Percentiles rank a stretch among this genome's conserved stretches.
These are phyloP conservation scores for Pseudanteris insignis DNA, from an alignment of 2,888 invertebrate genomes.

Conservation along the genomic window DNA sequence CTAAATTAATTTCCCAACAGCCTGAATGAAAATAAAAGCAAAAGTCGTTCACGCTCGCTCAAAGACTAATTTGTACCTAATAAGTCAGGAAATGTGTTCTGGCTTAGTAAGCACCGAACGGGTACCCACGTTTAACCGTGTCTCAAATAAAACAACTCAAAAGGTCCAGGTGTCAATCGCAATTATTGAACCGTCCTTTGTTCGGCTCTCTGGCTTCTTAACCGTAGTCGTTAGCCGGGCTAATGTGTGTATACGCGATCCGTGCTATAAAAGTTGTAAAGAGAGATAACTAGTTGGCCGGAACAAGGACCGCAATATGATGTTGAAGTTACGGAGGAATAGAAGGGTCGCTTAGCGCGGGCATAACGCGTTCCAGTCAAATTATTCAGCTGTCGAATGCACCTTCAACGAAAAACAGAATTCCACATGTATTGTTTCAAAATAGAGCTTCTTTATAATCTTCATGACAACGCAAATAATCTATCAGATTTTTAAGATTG, in stretches of 20 bases:
- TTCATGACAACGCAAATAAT: no score
- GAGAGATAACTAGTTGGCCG: slow-evolving; percentile 13
- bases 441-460: no score
- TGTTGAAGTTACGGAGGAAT: slow-evolving; percentile 36
- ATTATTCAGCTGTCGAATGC: slow-evolving; percentile 44
- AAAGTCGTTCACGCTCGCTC: slow-evolving; percentile 1
- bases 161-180: slow-evolving; percentile 42
- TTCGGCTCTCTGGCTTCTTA: slow-evolving; percentile 38
- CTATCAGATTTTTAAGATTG: no score
- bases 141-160: slow-evolving; percentile 22
- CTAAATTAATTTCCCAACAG: slow-evolving; percentile 9
- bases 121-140: slow-evolving; percentile 19
- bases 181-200: slow-evolving; percentile 41
- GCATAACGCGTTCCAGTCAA: slow-evolving; percentile 35
- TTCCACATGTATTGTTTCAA: no score
- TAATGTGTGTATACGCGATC: slow-evolving; percentile 25
- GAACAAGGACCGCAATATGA: slow-evolving; percentile 15
- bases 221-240: slow-evolving; percentile 34
- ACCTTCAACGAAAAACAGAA: slow-evolving; percentile 36
- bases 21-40: not conserved
- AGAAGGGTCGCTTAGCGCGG: slow-evolving; percentile 36
- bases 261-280: slow-evolving; percentile 23
- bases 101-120: slow-evolving; percentile 12
- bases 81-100: slow-evolving; percentile 14
- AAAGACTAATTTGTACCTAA: slow-evolving; percentile 13